Evolutionary conservation across 2,113 vertebrate genomes (phyloP).

Genomic region (Enhydra lutris): DNA sequence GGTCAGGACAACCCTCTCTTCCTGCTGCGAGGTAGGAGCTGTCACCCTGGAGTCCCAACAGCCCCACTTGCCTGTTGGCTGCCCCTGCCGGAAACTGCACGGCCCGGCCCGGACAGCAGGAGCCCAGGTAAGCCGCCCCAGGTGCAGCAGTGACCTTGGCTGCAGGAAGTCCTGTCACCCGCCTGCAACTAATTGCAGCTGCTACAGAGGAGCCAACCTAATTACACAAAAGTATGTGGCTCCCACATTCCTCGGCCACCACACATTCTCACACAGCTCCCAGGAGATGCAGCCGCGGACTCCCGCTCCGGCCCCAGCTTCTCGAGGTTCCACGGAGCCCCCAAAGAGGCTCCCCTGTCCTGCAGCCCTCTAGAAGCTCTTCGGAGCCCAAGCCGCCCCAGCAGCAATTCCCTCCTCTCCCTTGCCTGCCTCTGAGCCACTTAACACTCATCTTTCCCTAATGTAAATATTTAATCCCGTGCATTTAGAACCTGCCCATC

Average conservation of each 20-base stretch:
- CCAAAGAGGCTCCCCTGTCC: neutral
- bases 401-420: neutral
- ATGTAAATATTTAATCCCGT: conserved; percentile 73
- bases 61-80: neutral
- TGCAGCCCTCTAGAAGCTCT: neutral
- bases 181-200: conserved; percentile 60
- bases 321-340: neutral
- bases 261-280: neutral
- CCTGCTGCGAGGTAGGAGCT: neutral
- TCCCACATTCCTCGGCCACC: conserved; percentile 64
- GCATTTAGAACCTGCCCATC: conserved; percentile 58
- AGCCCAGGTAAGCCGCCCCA: conserved; percentile 70
- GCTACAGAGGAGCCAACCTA: conserved; percentile 44
- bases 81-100: neutral
- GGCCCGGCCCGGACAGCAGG: neutral
- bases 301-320: neutral
- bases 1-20: neutral
- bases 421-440: conserved; percentile 45
- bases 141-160: conserved; percentile 67
- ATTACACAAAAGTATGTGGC: conserved; percentile 65
- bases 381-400: neutral
- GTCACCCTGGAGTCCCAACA: neutral
- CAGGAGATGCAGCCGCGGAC: neutral
- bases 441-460: conserved; percentile 59
- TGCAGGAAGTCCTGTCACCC: conserved; percentile 54